Conservation (phyloP, 2,888 invertebrate genomes). For the Coenonympha arcania region DNA sequence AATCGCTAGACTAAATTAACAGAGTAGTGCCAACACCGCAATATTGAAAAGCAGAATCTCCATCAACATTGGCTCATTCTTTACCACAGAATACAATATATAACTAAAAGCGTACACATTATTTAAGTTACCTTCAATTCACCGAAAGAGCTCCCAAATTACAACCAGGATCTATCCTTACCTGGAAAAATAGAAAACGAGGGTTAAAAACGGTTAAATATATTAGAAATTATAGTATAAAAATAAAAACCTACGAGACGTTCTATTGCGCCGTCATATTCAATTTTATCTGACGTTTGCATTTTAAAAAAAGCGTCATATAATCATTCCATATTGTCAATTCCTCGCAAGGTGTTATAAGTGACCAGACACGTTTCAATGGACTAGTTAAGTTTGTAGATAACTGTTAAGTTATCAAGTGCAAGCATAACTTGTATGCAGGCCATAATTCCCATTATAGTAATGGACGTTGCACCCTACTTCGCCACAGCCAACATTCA, state of each 20-base stretch:
- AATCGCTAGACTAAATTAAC: too few species aligned
- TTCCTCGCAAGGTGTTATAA: background rate
- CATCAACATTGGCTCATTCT: too few species aligned
- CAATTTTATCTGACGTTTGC: too few species aligned
- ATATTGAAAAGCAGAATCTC: too few species aligned
- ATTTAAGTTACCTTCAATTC: background rate
- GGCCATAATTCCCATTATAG: slow-evolving; percentile 44
- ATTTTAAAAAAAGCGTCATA: background rate
- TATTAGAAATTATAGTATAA: too few species aligned
- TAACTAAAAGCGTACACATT: too few species aligned
- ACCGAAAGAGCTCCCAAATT: background rate
- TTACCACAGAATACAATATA: too few species aligned
- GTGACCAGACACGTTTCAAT: background rate
- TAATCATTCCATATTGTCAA: too few species aligned
- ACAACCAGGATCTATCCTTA: background rate
- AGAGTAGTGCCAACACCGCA: too few species aligned
- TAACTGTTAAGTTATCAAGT: slow-evolving; percentile 3
- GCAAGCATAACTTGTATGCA: slow-evolving; percentile 30
- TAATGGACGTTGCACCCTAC: slow-evolving; percentile 39
- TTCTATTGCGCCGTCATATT: too few species aligned
- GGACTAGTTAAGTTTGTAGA: background rate
- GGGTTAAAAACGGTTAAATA: background rate
- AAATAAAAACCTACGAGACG: too few species aligned
- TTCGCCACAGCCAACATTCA: slow-evolving; percentile 34
- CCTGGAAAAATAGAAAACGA: background rate